Evolutionary conservation across 2,113 vertebrate species (phyloP).

Genomic region (Elgaria multicarinata): DNA sequence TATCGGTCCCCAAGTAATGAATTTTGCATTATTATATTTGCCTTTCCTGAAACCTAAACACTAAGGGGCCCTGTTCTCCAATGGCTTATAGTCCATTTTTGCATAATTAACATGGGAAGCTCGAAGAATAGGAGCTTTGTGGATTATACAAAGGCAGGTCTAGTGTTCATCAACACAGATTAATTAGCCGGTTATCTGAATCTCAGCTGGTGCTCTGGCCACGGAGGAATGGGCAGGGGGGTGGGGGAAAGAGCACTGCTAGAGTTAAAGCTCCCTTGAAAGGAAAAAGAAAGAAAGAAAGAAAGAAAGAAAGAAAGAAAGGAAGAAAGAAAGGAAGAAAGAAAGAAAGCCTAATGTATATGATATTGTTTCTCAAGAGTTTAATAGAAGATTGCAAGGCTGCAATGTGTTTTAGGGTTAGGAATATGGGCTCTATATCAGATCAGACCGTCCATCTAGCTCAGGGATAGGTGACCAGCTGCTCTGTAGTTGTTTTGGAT

Average conservation of each 20-base stretch:
- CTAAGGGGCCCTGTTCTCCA: constrained; percentile 61
- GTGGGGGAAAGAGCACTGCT: constrained; percentile 30
- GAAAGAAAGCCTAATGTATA: constrained; percentile 13
- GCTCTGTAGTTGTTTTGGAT: no score
- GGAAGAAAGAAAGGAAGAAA: not conserved
- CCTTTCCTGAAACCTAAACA: constrained; percentile 69
- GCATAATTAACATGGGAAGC: constrained; percentile 71
- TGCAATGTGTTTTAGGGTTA: not conserved
- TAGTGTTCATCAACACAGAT: constrained; percentile 58
- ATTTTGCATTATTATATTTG: constrained; percentile 73
- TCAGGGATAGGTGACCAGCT: no score
- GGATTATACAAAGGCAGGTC: constrained; percentile 52
- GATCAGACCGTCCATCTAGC: not conserved
- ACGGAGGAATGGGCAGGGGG: constrained; percentile 32
- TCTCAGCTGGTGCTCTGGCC: constrained; percentile 20
- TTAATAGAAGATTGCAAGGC: not conserved
- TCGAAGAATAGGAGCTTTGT: constrained; percentile 46
- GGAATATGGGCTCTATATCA: no score
- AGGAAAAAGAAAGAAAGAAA: not conserved
- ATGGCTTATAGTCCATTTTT: constrained; percentile 65
- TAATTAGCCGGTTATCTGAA: constrained; percentile 61
- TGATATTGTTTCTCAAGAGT: not conserved
- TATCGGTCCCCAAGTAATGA: constrained; percentile 61
- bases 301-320: constrained; percentile 7
- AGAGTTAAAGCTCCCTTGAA: not conserved